Percentiles rank a stretch among this genome's conserved stretches.
Conservation (phyloP, 2,888 invertebrate genomes). For the Drosophila subsilvestris region DNA sequence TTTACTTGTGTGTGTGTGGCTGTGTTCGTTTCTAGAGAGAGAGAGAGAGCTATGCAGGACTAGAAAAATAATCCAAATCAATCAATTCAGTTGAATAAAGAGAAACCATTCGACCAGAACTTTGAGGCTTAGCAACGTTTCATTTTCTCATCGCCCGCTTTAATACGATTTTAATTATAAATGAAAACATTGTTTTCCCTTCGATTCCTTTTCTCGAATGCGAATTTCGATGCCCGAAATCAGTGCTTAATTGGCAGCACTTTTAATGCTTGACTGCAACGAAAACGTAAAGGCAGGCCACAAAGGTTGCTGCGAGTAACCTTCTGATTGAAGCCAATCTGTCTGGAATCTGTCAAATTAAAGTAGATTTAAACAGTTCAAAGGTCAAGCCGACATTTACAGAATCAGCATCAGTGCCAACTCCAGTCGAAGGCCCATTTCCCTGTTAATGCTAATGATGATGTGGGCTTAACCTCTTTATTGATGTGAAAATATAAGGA, state of each 20-base stretch:
- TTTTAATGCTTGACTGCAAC: conserved; percentile 47
- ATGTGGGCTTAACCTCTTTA: no score
- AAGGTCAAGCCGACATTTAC: no score
- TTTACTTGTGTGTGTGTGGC: conserved; percentile 39
- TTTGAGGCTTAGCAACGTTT: conserved; percentile 42
- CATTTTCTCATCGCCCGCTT: no score
- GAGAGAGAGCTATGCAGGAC: not conserved
- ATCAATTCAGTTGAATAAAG: conserved; percentile 31
- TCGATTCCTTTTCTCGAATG: conserved; percentile 17
- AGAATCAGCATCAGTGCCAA: no score
- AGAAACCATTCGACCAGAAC: conserved; percentile 38
- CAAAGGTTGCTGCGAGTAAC: conserved; percentile 31
- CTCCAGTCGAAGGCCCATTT: no score
- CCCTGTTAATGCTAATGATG: no score
- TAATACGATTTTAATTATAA: conserved; percentile 58
- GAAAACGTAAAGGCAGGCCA: conserved; percentile 4
- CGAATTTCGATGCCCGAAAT: not conserved
- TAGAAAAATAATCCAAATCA: conserved; percentile 30
- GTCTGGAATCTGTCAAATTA: no score
- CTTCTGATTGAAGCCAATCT: no score
- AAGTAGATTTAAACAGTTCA: no score
- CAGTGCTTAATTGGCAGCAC: conserved; percentile 8
- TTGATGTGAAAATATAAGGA: no score
- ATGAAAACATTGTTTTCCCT: conserved; percentile 45
- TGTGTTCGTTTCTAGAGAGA: not conserved